Evolutionary conservation across 2,113 vertebrate species (phyloP), one percentile per base, ranked within the genome.

Genomic region (Craseonycteris thonglongyai): DNA sequence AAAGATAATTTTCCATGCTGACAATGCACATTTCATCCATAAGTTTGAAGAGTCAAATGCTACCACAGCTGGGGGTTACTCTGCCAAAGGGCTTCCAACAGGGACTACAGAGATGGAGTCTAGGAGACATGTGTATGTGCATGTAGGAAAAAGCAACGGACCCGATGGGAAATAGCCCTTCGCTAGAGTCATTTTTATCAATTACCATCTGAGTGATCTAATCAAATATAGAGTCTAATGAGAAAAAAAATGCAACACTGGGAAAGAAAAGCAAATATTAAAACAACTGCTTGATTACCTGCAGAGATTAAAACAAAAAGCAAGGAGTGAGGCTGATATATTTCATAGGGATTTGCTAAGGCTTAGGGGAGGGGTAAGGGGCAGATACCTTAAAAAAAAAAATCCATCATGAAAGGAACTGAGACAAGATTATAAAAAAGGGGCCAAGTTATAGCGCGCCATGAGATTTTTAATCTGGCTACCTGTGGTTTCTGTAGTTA

Each of bases 21-120:
- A 99, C 98, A 99, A 98, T 97, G 96, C 98, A 97, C 97, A 99
- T 99, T 99, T 99, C 91, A 99, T 98, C 98, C 97, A 97, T 96
- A 98, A 98, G 98, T 99, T 99, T 99, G 99, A 99, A 98, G 99
- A 99, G 98, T 99, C 98, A 99, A 99, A 99, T 98, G 98, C 98
- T 98, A 98, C 98, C 98, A 97, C 98, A 98, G 98, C 96, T 98
- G 98, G 98, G 98, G 99, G 99, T 98, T 98, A 98, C 98, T 98
- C 98, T 98, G 98, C 98, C 98, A 98, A 99, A 98, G 98, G 99
- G 99, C 97, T 97, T 99, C 99, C 99, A 99, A 99, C 99, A 98
- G 99, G 98, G 99, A 98, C 97, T 97, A 98, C 98, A 98, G 98
- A 98, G 98, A 98, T 98, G 97, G 98, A 98, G 98, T 97, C 98